phyloP scores from a whole-genome alignment of 2,113 vertebrate genomes.

The Dasyornis broadbenti region DNA sequence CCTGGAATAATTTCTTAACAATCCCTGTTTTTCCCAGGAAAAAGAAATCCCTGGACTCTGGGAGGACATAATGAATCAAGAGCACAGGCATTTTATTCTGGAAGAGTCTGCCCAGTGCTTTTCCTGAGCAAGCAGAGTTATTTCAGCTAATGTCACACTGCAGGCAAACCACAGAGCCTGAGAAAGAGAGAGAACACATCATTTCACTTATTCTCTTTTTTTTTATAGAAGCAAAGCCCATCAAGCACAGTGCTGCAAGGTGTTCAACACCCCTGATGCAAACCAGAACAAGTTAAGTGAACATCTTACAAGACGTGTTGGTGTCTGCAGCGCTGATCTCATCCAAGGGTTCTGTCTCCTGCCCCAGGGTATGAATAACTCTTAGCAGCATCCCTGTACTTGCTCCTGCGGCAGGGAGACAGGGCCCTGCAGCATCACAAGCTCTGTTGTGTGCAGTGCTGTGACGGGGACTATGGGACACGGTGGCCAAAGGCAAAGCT shows the following conservation, averaged over 20 bases:
- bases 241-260: neutral
- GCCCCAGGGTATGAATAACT: neutral
- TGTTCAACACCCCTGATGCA: neutral
- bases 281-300: neutral
- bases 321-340: neutral
- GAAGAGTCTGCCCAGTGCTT: neutral
- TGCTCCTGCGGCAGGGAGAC: neutral
- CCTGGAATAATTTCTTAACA: neutral
- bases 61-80: neutral
- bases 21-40: neutral
- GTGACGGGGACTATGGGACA: neutral
- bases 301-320: neutral
- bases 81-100: neutral
- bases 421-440: neutral
- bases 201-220: neutral
- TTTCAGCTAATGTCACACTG: neutral
- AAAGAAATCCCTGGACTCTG: neutral
- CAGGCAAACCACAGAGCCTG: neutral
- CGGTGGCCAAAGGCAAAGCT: neutral
- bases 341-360: neutral
- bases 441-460: neutral
- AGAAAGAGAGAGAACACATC: neutral
- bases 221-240: neutral
- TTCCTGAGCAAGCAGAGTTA: neutral
- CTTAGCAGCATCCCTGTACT: neutral